A percentile compares a stretch with the other conserved stretches of the same genome.
Conservation (phyloP, 2,888 invertebrate species). For the Bedellia somnulentella region DNA sequence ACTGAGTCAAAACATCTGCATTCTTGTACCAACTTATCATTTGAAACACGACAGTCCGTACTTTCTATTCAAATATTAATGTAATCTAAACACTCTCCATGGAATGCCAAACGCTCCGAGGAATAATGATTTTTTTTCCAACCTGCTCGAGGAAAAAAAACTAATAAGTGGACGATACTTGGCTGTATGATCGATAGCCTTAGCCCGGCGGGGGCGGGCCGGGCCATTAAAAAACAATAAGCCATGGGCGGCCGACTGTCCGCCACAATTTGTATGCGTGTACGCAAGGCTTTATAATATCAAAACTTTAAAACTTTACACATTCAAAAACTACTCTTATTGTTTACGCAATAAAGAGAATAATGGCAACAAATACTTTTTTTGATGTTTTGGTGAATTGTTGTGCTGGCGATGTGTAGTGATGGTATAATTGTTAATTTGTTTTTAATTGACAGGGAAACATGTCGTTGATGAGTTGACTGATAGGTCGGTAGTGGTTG, state of each 20-base stretch:
- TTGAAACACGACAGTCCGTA: too few relatives aligned
- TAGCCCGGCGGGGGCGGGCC: slow-evolving; percentile 36
- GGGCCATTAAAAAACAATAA: slow-evolving; percentile 57
- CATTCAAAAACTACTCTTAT: too few relatives aligned
- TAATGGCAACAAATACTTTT: too few relatives aligned
- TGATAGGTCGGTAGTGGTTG: slow-evolving; percentile 1
- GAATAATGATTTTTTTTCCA: slow-evolving; percentile 33
- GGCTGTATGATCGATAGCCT: slow-evolving; percentile 38
- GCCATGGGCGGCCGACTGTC: slow-evolving; percentile 36
- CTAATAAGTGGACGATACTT: slow-evolving; percentile 16
- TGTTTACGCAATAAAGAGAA: too few relatives aligned
- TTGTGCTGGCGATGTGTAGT: slow-evolving; percentile 27
- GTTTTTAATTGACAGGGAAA: slow-evolving; percentile 34
- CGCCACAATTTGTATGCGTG: slow-evolving; percentile 39
- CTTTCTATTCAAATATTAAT: too few relatives aligned
- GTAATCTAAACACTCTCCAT: too few relatives aligned
- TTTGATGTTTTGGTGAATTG: slow-evolving; percentile 3
- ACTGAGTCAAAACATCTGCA: too few relatives aligned
- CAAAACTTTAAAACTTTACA: too few relatives aligned
- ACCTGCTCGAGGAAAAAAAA: slow-evolving; percentile 20
- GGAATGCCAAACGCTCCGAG: slow-evolving; percentile 44
- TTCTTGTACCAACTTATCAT: too few relatives aligned
- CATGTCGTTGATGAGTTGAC: slow-evolving; percentile 6
- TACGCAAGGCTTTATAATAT: slow-evolving; percentile 34
- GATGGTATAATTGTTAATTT: slow-evolving; percentile 35